Base-by-base conservation (phyloP, 2,888 invertebrate genomes). In the Apotomis betuletana region DNA sequence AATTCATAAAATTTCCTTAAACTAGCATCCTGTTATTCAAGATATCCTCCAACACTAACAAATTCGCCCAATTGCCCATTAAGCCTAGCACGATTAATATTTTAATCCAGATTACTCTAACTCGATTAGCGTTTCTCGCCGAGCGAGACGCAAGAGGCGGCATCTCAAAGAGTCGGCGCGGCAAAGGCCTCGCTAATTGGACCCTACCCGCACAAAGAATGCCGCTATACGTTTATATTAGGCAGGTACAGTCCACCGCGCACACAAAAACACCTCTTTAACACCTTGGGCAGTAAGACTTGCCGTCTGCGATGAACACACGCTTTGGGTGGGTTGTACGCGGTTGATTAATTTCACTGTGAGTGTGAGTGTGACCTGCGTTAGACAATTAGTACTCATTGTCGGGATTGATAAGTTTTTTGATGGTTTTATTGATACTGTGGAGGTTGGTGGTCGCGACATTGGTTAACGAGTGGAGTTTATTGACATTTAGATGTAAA, bases 211-310 rank as follows among this genome's bases (percentile, higher is more conserved):
- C 87, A 91, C 92, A 93, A 93, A 93, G 90, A 81, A 75, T 82
- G 86, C 90, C 89, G 90, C 91, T 87, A 41, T 41, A 92, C 93
- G 90, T 92, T 91, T 92, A 92, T 91, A 92, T 91, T 91, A 71
- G 51, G 67, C 61, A 57, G 46, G 69, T 69, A 69, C 69, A 46
- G 54, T 57, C 44, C 13, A 55, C 60, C 59, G 41, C 65, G 54
- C 46, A 67, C 41, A 57, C 36, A 67, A 41, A 41, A 61, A 64
- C 15, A 44, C 36, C 15, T 44, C 64, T 44, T 65, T 65, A 65
- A 55, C 27, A 13, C 15, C 27, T 65, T 15, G 12, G n/a, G 6
- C 10, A 57, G 46, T 27, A 65, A 46, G 46, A 36, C 9, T 46
- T 6, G 41, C 55, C 9, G 27, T 57, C 44, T 65, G 4, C 15